These are phyloP conservation scores for Eupithecia pulchellata DNA, from an alignment of 2,888 invertebrate genomes.

Conservation along the genomic window DNA sequence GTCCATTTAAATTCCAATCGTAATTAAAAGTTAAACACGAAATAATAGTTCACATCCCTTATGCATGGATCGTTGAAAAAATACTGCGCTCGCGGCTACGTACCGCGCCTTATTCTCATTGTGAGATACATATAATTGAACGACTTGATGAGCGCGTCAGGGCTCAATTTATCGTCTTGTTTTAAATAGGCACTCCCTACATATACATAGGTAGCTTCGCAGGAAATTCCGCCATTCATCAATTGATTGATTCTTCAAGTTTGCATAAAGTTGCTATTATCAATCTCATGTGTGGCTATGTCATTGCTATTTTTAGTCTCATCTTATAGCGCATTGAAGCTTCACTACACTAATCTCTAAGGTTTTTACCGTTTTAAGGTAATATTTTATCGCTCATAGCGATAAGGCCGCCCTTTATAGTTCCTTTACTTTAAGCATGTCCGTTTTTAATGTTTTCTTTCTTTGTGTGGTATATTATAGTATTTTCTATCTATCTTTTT, in stretches of 20 bases:
- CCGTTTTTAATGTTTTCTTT: too few species aligned
- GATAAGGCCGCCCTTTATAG: too few species aligned
- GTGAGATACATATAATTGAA: constrained; percentile 54
- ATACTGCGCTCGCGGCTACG: constrained; percentile 6
- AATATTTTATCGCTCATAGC: too few species aligned
- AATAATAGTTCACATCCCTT: constrained; percentile 29
- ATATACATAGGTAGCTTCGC: constrained; percentile 16
- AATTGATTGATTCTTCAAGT: constrained; percentile 9
- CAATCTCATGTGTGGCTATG: neutral
- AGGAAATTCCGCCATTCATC: constrained; percentile 5
- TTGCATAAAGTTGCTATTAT: constrained; percentile 13
- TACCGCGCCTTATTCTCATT: constrained; percentile 28
- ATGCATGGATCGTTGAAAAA: constrained; percentile 23
- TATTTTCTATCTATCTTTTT: too few species aligned
- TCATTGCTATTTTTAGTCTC: neutral
- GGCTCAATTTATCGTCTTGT: constrained; percentile 62
- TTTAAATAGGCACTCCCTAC: constrained; percentile 45
- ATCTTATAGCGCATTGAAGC: neutral
- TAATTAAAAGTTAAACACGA: constrained; percentile 24
- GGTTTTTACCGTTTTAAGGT: neutral
- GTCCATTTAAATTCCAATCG: constrained; percentile 15
- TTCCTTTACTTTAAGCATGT: too few species aligned
- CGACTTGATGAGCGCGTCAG: constrained; percentile 59
- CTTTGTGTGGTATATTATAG: too few species aligned
- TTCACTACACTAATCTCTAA: neutral